phyloP scores from a whole-genome alignment of 2,113 vertebrate species.

The Ptyas mucosa region DNA sequence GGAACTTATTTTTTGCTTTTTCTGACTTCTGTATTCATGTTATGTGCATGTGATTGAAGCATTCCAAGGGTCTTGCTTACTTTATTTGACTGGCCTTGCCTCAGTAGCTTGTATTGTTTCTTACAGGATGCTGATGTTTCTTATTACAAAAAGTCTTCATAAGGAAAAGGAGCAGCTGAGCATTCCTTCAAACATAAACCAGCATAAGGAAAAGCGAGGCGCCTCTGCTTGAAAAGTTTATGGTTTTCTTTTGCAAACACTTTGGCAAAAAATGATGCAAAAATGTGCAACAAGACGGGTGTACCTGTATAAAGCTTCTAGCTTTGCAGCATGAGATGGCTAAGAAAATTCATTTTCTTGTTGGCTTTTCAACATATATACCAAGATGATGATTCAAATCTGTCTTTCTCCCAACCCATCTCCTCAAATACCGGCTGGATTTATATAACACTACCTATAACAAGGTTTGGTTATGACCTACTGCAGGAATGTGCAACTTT shows the following conservation, averaged over 20 bases:
- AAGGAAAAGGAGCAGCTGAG: background rate
- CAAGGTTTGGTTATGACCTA: background rate
- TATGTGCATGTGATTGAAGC: background rate
- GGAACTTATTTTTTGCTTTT: background rate
- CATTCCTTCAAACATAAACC: background rate
- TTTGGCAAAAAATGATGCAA: background rate
- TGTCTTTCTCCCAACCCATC: background rate
- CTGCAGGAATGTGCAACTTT: background rate
- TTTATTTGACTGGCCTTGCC: background rate
- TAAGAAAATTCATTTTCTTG: background rate
- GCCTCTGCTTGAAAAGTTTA: background rate
- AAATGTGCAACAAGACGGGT: background rate
- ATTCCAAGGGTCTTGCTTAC: background rate
- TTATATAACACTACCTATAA: background rate
- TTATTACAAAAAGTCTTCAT: slow-evolving; percentile 73
- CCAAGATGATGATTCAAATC: background rate
- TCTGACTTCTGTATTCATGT: too few relatives aligned
- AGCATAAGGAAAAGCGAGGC: background rate
- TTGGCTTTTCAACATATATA: background rate
- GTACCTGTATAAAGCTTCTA: background rate
- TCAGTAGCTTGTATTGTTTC: slow-evolving; percentile 18
- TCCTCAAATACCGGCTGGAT: background rate
- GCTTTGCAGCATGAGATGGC: too few relatives aligned
- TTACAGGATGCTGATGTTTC: slow-evolving; percentile 84
- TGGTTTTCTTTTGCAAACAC: background rate